A percentile compares a stretch with the other conserved stretches of the same genome.
These are phyloP conservation scores for Helicoverpa assulta DNA, from an alignment of 2,888 invertebrate genomes.

Conservation along the genomic window DNA sequence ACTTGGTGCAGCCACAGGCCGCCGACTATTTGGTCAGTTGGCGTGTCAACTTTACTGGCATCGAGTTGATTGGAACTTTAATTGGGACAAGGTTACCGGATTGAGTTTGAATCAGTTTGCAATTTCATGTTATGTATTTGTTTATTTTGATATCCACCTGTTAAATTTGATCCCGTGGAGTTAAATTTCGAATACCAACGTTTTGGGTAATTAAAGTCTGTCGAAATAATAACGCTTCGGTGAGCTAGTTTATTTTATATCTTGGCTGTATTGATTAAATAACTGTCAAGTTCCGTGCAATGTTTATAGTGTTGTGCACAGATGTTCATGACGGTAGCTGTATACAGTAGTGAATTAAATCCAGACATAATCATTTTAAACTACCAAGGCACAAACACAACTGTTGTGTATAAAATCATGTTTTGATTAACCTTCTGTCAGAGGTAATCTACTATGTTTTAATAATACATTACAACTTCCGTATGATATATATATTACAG, in stretches of 20 bases:
- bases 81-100: slow-evolving; percentile 87
- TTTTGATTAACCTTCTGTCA: too few species aligned
- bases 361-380: slow-evolving; percentile 9
- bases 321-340: slow-evolving; percentile 44
- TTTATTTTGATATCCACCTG: slow-evolving; percentile 37
- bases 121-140: slow-evolving; percentile 42
- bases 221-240: not conserved
- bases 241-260: slow-evolving; percentile 14
- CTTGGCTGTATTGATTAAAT: slow-evolving; percentile 41
- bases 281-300: slow-evolving; percentile 24
- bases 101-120: slow-evolving; percentile 71
- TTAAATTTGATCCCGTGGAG: slow-evolving; percentile 23
- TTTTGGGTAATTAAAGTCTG: slow-evolving; percentile 1
- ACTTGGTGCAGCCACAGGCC: slow-evolving; percentile 73
- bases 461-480: too few species aligned
- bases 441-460: too few species aligned
- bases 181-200: slow-evolving; percentile 8
- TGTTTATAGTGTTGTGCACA: slow-evolving; percentile 38
- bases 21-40: slow-evolving; percentile 81
- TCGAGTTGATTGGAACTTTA: slow-evolving; percentile 86
- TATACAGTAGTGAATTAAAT: slow-evolving; percentile 19
- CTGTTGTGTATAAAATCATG: too few species aligned
- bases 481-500: too few species aligned
- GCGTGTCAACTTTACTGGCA: slow-evolving; percentile 83
- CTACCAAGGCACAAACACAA: not conserved